These are phyloP conservation scores for Mystacornis crossleyi DNA, from an alignment of 2,113 vertebrate species.

Conservation along the genomic window DNA sequence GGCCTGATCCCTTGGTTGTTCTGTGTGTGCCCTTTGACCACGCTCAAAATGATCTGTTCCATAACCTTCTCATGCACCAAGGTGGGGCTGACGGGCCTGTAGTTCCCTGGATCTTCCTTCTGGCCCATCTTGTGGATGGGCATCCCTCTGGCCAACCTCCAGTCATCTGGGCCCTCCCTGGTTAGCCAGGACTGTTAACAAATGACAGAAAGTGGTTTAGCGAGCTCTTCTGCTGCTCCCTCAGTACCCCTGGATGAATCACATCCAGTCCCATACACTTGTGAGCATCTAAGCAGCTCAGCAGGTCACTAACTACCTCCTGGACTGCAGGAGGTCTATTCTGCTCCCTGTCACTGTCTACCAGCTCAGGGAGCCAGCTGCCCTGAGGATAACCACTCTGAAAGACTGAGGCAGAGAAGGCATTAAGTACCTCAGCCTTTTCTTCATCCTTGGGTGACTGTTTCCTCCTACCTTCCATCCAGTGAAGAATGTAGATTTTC, in stretches of 20 bases:
- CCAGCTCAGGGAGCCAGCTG: neutral
- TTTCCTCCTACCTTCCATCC: neutral
- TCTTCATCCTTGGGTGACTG: neutral
- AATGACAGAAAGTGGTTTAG: neutral
- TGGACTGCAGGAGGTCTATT: neutral
- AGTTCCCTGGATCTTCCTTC: neutral
- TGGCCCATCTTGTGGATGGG: neutral
- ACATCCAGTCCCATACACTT: neutral
- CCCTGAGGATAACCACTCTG: neutral
- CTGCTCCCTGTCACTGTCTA: neutral
- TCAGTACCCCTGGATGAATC: too few species aligned
- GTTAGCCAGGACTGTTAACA: neutral
- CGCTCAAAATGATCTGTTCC: neutral
- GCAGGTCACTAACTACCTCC: neutral
- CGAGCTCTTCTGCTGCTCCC: neutral
- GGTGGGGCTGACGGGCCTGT: neutral
- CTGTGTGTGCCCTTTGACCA: neutral
- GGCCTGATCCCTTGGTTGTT: neutral
- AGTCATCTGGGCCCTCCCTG: neutral
- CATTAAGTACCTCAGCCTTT: neutral
- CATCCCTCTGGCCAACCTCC: neutral
- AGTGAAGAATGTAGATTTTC: neutral
- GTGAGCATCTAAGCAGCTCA: neutral
- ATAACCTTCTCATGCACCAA: neutral
- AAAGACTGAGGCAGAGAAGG: neutral